A percentile compares a stretch with the other conserved stretches of the same genome.
phyloP scores from a whole-genome alignment of 2,797 vertebrate genomes.

The Betta splendens region DNA sequence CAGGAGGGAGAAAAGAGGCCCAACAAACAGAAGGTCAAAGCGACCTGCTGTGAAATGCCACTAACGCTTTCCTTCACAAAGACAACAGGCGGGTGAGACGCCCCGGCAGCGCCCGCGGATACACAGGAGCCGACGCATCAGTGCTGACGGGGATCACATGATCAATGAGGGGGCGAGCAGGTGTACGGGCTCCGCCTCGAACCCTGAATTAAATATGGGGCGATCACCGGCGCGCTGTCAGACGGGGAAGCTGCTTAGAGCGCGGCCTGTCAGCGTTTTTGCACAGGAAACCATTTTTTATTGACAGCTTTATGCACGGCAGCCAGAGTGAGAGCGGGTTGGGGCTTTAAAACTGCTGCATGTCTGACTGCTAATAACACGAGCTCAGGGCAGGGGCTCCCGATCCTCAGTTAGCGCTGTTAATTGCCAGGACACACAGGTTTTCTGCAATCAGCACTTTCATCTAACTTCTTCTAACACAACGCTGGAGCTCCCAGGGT shows the following conservation, averaged over 20 bases:
- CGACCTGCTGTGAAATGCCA: conserved; percentile 63
- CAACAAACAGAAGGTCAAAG: conserved; percentile 63
- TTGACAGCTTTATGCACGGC: background rate
- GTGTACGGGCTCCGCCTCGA: conserved; percentile 12
- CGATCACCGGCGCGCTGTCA: conserved; percentile 6
- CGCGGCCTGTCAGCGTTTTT: background rate
- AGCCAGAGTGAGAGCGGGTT: too few species aligned
- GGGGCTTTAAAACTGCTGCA: too few species aligned
- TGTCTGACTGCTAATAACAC: too few species aligned
- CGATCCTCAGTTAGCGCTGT: too few species aligned
- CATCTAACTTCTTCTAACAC: too few species aligned
- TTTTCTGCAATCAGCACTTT: too few species aligned
- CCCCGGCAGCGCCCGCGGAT: background rate
- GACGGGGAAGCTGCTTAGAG: conserved; percentile 12
- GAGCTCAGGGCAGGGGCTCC: too few species aligned
- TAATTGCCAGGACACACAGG: too few species aligned
- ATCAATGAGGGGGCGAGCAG: conserved; percentile 10
- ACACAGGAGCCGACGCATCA: conserved; percentile 18
- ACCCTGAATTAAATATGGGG: conserved; percentile 12
- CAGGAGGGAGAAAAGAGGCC: conserved; percentile 32
- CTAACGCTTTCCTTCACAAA: conserved; percentile 43
- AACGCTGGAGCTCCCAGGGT: too few species aligned
- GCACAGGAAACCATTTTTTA: background rate
- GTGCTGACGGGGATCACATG: conserved; percentile 9
- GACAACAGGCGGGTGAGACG: conserved; percentile 27